Evolutionary conservation across 2,888 invertebrate genomes (phyloP), one percentile per base, ranked within the genome.

Genomic region (Frankliniella fusca): DNA sequence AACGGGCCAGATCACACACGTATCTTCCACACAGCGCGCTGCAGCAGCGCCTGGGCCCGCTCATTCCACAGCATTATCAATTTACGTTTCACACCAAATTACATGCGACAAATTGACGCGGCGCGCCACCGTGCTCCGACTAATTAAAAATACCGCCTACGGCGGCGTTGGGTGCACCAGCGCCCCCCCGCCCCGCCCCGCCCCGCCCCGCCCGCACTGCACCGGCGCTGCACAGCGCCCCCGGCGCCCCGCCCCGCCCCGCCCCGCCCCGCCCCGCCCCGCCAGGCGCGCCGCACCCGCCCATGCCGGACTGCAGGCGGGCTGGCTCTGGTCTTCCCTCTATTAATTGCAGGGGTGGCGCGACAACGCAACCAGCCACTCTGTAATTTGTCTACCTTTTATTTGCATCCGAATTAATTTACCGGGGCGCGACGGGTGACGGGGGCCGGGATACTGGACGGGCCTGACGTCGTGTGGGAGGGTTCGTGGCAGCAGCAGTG

Each of bases 401-500:
- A 76, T 76, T 76, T 76, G 70, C 70, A 76, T 76, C 70, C 70
- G 70, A 76, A 76, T 76, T 76, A 76, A 76, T 76, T 76, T 76
- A 76, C 70, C 70, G 70, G 70, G 70, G 70, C 38, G 38, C 70
- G 70, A 76, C 70, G 70, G 38, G 27, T 82, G 48, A 80, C 20
- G 38, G 48, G 48, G 18, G 48, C 38, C 38, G 49, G 79, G 61
- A 20, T 49, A 28, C n/a, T 28, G 50, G 79, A 81, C 38, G 81
- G 28, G 81, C 38, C 48, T n/a, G 28, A 38, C 38, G 38, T 38
- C 38, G 38, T 38, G 38, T 38, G 38, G 38, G 38, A 38, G 38
- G 38, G 38, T 38, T 38, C 38, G 38, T 38, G 38, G 38, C 38
- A 38, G 38, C 38, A 38, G 38, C 38, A 38, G 38, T 38, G 38